phyloP scores from a whole-genome alignment of 2,888 invertebrate genomes.

The Congeria kusceri region DNA sequence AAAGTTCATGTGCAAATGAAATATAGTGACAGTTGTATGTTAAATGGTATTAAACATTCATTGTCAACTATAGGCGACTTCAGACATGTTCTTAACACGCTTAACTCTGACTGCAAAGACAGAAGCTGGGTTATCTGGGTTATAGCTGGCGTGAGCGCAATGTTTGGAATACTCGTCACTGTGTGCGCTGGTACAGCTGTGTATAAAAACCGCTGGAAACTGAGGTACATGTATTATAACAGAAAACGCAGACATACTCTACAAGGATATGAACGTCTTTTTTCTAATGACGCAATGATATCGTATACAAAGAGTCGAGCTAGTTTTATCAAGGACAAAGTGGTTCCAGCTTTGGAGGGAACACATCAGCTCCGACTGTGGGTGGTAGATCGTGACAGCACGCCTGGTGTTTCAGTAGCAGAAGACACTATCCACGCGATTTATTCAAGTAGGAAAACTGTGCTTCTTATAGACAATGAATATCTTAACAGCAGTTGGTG shows the following conservation, averaged over 20 bases:
- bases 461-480: slow-evolving; percentile 43
- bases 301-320: slow-evolving; percentile 43
- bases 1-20: background rate
- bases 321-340: slow-evolving; percentile 46
- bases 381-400: slow-evolving; percentile 52
- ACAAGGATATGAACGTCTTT: slow-evolving; percentile 55
- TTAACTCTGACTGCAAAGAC: slow-evolving; percentile 11
- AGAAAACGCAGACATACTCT: slow-evolving; percentile 28
- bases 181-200: slow-evolving; percentile 16
- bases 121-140: slow-evolving; percentile 10
- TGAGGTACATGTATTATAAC: slow-evolving; percentile 57
- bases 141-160: background rate
- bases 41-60: slow-evolving; percentile 2
- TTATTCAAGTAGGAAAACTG: slow-evolving; percentile 47
- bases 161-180: slow-evolving; percentile 12
- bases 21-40: background rate
- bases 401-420: slow-evolving; percentile 50
- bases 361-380: slow-evolving; percentile 38
- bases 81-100: background rate
- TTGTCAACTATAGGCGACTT: background rate
- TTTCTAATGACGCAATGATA: slow-evolving; percentile 57
- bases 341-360: slow-evolving; percentile 54
- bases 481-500: slow-evolving; percentile 58
- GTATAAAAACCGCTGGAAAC: slow-evolving; percentile 54
- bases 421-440: slow-evolving; percentile 61